A percentile compares a stretch with the other conserved stretches of the same genome.
phyloP scores from a whole-genome alignment of 2,888 invertebrate genomes.

The Molorchus minor region DNA sequence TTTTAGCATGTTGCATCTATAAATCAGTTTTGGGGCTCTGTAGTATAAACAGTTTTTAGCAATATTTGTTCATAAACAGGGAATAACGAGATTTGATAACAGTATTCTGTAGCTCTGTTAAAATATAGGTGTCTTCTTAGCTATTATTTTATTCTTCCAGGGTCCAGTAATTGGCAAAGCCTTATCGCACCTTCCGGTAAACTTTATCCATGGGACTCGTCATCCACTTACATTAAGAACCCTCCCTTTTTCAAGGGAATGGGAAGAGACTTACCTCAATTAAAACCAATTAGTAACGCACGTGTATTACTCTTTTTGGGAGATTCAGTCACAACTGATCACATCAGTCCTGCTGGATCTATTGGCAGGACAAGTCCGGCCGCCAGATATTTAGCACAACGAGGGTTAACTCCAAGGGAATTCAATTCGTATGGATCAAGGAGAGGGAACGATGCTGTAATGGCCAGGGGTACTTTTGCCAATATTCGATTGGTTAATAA shows the following conservation, averaged over 20 bases:
- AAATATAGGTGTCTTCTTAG: too few relatives aligned
- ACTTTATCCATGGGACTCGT: constrained; percentile 90
- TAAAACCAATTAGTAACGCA: constrained; percentile 74
- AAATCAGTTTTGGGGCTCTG: too few relatives aligned
- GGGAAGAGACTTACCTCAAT: constrained; percentile 69
- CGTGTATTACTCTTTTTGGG: constrained; percentile 87
- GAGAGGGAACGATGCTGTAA: constrained; percentile 96
- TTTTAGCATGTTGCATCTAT: too few relatives aligned
- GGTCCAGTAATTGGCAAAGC: constrained; percentile 38
- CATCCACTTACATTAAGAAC: constrained; percentile 94
- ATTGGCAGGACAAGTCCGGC: constrained; percentile 70
- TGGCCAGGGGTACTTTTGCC: constrained; percentile 98
- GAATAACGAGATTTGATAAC: too few relatives aligned
- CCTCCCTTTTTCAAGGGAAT: constrained; percentile 91
- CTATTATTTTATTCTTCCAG: constrained; percentile 19
- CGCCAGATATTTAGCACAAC: constrained; percentile 78
- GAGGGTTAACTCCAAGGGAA: constrained; percentile 86
- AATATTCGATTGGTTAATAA: constrained; percentile 96
- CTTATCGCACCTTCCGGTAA: constrained; percentile 60
- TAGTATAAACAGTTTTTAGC: too few relatives aligned
- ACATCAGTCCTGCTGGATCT: constrained; percentile 98
- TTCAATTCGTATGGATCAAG: constrained; percentile 99
- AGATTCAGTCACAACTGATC: constrained; percentile 98
- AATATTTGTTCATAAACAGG: too few relatives aligned
- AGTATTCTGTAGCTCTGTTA: too few relatives aligned